Evolutionary conservation across 37 sponge, comb jelly and placozoan species (phyloP).

Genomic region (Amphimedon queenslandica): DNA sequence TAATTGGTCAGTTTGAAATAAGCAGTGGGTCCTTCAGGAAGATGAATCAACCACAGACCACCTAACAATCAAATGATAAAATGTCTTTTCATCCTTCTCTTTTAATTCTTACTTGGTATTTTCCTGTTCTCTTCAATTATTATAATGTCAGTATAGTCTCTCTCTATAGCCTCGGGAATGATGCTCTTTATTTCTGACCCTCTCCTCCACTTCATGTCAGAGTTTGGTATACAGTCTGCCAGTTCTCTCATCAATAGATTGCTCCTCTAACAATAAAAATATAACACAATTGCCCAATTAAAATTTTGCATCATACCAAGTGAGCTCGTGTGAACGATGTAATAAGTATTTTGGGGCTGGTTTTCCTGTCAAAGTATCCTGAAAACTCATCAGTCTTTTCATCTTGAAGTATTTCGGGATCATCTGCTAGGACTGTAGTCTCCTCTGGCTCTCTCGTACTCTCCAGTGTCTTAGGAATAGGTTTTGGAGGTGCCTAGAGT

Average conservation of each 20-base stretch:
- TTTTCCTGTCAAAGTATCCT: slow-evolving; percentile 66
- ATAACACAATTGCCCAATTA: background rate
- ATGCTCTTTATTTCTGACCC: slow-evolving; percentile 77
- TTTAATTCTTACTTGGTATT: slow-evolving; percentile 69
- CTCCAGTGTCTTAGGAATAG: slow-evolving; percentile 83
- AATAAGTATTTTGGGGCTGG: slow-evolving; percentile 81
- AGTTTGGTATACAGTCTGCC: slow-evolving; percentile 78
- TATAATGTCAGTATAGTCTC: slow-evolving; percentile 74
- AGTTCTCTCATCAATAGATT: slow-evolving; percentile 77
- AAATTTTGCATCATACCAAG: background rate
- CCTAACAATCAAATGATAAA: slow-evolving; percentile 29
- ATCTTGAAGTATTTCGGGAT: slow-evolving; percentile 86
- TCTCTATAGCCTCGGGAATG: slow-evolving; percentile 56
- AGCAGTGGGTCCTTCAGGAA: slow-evolving; percentile 96
- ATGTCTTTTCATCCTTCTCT: background rate
- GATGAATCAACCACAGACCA: slow-evolving; percentile 81
- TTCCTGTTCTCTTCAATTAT: slow-evolving; percentile 92
- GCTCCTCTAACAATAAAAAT: slow-evolving; percentile 34
- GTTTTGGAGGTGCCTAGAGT: slow-evolving; percentile 70
- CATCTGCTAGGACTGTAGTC: slow-evolving; percentile 75
- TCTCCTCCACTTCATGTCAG: slow-evolving; percentile 65
- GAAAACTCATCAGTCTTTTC: slow-evolving; percentile 86
- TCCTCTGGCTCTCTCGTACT: slow-evolving; percentile 77
- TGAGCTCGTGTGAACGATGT: slow-evolving; percentile 63
- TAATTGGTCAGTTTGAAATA: slow-evolving; percentile 88